A percentile compares a stretch with the other conserved stretches of the same genome.
Evolutionary conservation across 1,140 invertebrate species (phyloP).

Genomic region (Aphelenchoides besseyi): DNA sequence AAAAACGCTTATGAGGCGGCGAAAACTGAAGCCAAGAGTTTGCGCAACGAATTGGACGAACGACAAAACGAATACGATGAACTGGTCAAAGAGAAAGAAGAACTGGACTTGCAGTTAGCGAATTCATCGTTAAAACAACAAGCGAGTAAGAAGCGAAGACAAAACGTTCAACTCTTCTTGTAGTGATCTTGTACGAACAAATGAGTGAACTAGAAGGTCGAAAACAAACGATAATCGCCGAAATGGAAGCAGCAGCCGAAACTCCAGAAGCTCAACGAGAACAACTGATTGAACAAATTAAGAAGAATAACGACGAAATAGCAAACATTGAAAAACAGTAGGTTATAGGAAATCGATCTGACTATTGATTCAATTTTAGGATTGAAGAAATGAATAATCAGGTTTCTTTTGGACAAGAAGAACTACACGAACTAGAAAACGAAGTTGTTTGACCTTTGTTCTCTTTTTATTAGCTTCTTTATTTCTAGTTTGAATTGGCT

Average conservation of each 20-base stretch:
- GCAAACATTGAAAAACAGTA: conserved; percentile 14
- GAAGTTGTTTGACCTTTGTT: no score
- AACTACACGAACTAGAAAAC: conserved; percentile 29
- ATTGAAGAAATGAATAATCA: conserved; percentile 11
- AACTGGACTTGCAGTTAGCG: conserved; percentile 24
- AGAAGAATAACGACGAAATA: conserved; percentile 33
- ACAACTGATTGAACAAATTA: conserved; percentile 28
- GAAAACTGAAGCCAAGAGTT: conserved; percentile 9
- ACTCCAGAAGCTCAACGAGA: conserved; percentile 28
- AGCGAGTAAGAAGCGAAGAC: background rate
- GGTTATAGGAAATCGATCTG: no score
- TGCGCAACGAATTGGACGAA: conserved; percentile 14
- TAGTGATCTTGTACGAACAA: conserved; percentile 32
- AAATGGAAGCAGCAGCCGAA: conserved; percentile 20
- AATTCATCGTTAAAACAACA: conserved; percentile 27
- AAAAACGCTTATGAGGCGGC: conserved; percentile 18
- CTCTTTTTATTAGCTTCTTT: no score
- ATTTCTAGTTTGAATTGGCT: background rate
- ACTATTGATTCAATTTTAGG: background rate
- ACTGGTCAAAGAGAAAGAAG: conserved; percentile 24
- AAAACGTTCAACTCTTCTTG: conserved; percentile 8
- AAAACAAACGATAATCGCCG: conserved; percentile 8
- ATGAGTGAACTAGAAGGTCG: conserved; percentile 23
- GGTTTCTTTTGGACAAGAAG: conserved; percentile 18
- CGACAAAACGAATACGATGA: conserved; percentile 19